Conservation (phyloP, 1,140 invertebrate genomes). For the Triops longicaudatus region DNA sequence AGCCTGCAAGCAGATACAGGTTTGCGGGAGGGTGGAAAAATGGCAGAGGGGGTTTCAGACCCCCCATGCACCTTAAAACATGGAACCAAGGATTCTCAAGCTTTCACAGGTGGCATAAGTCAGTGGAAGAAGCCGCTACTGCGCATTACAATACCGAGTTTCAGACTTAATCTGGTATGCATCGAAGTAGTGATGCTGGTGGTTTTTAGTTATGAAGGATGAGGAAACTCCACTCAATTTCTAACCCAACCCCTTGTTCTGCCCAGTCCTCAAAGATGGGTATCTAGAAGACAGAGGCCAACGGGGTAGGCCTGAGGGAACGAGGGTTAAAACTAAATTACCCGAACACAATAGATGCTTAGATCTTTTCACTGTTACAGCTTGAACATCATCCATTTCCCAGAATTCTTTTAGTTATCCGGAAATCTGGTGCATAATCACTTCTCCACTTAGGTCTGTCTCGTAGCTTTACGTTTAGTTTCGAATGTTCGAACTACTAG, state of each 20-base stretch:
- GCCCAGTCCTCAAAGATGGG: background rate
- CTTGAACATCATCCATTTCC: background rate
- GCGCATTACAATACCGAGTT: background rate
- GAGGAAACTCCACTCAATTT: background rate
- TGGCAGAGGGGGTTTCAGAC: background rate
- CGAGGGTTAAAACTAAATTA: background rate
- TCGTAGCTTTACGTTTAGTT: background rate
- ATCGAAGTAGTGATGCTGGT: background rate
- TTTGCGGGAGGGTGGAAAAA: background rate
- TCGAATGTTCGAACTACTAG: background rate
- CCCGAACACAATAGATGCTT: background rate
- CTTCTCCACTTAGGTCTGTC: background rate
- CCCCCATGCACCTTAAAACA: background rate
- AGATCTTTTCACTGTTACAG: conserved; percentile 8
- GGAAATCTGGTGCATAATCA: background rate
- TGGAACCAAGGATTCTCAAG: background rate
- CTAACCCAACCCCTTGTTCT: background rate
- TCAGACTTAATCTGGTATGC: background rate
- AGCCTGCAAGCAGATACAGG: background rate
- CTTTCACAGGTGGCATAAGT: conserved; percentile 1
- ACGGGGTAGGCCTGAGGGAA: background rate
- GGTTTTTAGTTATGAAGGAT: background rate
- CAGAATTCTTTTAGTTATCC: background rate
- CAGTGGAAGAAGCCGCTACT: conserved; percentile 1
- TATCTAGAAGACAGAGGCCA: background rate